Conservation (phyloP, 2,888 invertebrate species). For the Dynastes tityus region DNA sequence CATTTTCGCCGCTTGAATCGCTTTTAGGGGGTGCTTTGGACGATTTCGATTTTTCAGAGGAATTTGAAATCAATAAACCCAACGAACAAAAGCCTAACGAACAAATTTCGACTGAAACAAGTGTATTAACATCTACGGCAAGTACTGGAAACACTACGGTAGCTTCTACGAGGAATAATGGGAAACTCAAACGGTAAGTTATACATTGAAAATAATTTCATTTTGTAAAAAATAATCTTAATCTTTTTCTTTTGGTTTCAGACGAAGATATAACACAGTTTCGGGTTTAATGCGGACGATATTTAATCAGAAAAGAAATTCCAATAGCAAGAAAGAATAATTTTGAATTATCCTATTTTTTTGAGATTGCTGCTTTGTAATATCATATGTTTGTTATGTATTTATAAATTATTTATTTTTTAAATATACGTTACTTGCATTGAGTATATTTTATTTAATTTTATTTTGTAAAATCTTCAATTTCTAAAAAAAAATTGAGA, state of each 20-base stretch:
- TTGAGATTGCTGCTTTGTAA: neutral
- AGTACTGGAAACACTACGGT: neutral
- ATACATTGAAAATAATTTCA: neutral
- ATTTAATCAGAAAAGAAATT: constrained; percentile 11
- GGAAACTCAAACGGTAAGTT: constrained; percentile 36
- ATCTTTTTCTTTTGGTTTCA: constrained; percentile 19
- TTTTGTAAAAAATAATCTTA: neutral
- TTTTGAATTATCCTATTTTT: neutral
- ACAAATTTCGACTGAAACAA: constrained; percentile 24
- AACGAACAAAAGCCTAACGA: constrained; percentile 11
- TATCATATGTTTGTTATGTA: constrained; percentile 11
- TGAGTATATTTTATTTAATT: no score
- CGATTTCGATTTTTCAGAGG: constrained; percentile 62
- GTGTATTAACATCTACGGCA: neutral
- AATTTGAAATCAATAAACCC: constrained; percentile 39
- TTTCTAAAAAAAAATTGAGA: no score
- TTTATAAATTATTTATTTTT: constrained; percentile 1
- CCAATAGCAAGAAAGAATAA: constrained; percentile 18
- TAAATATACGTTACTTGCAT: neutral
- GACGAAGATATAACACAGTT: constrained; percentile 22
- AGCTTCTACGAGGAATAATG: constrained; percentile 5
- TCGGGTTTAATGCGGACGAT: constrained; percentile 36
- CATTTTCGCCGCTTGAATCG: constrained; percentile 77
- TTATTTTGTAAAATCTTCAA: no score
- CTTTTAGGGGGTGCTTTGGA: constrained; percentile 74